Conservation (phyloP, 2,113 vertebrate genomes). For the Turnix velox region DNA sequence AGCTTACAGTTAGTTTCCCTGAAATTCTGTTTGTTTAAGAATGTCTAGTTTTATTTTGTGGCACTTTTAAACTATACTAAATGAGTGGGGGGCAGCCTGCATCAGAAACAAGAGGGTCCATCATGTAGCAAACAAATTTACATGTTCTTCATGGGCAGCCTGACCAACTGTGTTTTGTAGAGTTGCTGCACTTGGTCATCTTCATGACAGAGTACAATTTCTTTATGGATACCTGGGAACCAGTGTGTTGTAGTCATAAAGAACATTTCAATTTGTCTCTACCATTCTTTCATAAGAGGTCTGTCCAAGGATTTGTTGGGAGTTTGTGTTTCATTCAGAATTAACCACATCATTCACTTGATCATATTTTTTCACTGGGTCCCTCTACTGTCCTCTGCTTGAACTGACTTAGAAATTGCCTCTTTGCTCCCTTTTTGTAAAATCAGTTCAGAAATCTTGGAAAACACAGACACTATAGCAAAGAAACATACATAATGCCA, state of each 20-base stretch:
- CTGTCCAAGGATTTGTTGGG: not conserved
- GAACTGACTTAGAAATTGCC: not conserved
- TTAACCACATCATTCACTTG: not conserved
- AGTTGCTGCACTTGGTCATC: not conserved
- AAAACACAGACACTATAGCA: not conserved
- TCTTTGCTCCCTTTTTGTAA: not conserved
- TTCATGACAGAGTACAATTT: not conserved
- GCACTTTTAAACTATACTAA: not conserved
- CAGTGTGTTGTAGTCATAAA: not conserved
- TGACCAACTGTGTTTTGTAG: not conserved
- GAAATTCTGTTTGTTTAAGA: not conserved
- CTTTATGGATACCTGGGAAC: not conserved
- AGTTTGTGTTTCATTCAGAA: not conserved
- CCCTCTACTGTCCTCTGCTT: not conserved
- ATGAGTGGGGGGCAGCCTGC: not conserved
- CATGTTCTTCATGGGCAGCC: not conserved
- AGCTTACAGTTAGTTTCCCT: not conserved
- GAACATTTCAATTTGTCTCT: not conserved
- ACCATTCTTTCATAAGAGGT: not conserved
- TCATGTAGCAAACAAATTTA: not conserved
- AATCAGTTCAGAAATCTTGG: not conserved
- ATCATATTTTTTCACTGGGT: not conserved
- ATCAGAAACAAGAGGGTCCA: not conserved
- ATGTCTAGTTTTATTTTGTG: not conserved
- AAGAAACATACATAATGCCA: not conserved